A percentile compares a stretch with the other conserved stretches of the same genome.
These are phyloP conservation scores for Matsumyia berberina DNA, from an alignment of 2,888 invertebrate species.

Conservation along the genomic window DNA sequence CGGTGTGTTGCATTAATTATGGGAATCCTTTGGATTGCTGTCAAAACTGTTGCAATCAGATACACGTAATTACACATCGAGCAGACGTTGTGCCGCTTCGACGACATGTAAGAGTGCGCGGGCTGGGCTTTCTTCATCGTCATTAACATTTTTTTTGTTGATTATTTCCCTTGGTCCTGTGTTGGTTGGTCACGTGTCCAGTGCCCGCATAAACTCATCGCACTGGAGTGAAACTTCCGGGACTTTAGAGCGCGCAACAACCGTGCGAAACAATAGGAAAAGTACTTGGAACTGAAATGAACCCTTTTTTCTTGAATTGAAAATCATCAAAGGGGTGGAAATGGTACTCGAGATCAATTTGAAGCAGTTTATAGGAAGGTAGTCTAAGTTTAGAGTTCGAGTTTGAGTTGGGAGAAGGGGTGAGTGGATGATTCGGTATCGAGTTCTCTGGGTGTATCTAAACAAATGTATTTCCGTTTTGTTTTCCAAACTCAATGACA, in stretches of 20 bases:
- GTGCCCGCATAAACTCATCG: slow-evolving; percentile 78
- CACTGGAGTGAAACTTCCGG: slow-evolving; percentile 78
- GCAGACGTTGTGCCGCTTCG: slow-evolving; percentile 45
- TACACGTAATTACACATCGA: slow-evolving; percentile 77
- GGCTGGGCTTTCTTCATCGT: slow-evolving; percentile 51
- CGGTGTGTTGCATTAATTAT: slow-evolving; percentile 72
- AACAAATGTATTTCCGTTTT: slow-evolving; percentile 32
- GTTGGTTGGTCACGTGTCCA: slow-evolving; percentile 77
- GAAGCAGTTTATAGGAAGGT: slow-evolving; percentile 57
- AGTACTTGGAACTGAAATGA: slow-evolving; percentile 32
- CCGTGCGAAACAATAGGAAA: slow-evolving; percentile 78
- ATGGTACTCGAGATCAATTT: slow-evolving; percentile 67
- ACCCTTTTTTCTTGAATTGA: slow-evolving; percentile 49
- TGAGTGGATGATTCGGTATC: slow-evolving; percentile 26
- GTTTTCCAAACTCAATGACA: slow-evolving; percentile 29
- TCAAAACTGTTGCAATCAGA: slow-evolving; percentile 78
- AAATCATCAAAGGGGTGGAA: slow-evolving; percentile 64
- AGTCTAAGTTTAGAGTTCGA: slow-evolving; percentile 17
- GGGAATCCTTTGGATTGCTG: slow-evolving; percentile 72
- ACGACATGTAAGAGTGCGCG: background rate
- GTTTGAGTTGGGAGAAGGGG: slow-evolving; percentile 1
- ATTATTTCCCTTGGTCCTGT: slow-evolving; percentile 65
- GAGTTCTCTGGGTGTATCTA: slow-evolving; percentile 1
- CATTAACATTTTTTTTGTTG: slow-evolving; percentile 75
- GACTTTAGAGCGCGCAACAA: slow-evolving; percentile 77